Evolutionary conservation across 2,797 vertebrate species (phyloP).

Genomic region (Botia kubotai): DNA sequence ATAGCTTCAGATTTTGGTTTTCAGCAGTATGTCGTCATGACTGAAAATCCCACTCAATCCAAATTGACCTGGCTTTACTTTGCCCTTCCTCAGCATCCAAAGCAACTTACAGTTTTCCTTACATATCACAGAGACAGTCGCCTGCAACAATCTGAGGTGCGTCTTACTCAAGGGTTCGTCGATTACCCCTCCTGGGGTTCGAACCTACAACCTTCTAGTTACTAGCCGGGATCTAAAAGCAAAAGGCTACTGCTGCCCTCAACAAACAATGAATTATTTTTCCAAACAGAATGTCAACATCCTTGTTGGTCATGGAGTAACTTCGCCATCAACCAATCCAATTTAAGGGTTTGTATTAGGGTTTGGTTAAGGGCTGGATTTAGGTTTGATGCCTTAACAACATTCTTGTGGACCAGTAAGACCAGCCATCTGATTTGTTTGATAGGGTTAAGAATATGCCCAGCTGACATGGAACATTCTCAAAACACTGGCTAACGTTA

Average conservation of each 20-base stretch:
- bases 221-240: background rate
- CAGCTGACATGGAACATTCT: too few relatives aligned
- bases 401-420: background rate
- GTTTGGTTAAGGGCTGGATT: too few relatives aligned
- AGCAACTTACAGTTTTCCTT: background rate
- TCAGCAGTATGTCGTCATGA: constrained; percentile 12
- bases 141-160: background rate
- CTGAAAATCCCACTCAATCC: background rate
- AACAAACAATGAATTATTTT: background rate
- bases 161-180: background rate
- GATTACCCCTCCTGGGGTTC: background rate
- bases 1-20: constrained; percentile 16
- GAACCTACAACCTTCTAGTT: background rate
- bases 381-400: background rate
- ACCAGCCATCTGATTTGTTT: background rate
- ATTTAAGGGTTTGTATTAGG: too few relatives aligned
- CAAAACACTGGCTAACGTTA: too few relatives aligned
- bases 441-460: too few relatives aligned
- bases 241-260: background rate
- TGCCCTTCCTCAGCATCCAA: constrained; percentile 15
- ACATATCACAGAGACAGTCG: background rate
- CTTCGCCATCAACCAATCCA: too few relatives aligned
- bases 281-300: background rate
- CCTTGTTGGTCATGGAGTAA: background rate
- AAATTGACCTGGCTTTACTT: background rate